Evolutionary conservation across 2,888 invertebrate genomes (phyloP), one percentile per base, ranked within the genome.

Genomic region (Agonopterix heracliana): DNA sequence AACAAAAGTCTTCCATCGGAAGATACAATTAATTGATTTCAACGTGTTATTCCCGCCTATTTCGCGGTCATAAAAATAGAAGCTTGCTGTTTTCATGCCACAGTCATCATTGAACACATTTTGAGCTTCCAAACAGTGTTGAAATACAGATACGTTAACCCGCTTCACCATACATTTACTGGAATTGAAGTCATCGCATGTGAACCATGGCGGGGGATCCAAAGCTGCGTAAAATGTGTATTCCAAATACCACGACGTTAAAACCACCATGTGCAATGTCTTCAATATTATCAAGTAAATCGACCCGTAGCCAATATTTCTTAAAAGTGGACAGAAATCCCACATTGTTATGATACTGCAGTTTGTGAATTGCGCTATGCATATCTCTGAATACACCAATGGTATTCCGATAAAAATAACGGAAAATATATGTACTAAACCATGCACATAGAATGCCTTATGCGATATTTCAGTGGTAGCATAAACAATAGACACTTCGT

Each of bases 151-250:
- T 1, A 82, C 63, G 47, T 87, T 81, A 0, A 78, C 49, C 42
- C 74, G 63, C 63, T 87, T 88, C 9, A 86, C 78, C 82, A 88
- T 85, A 60, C 87, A 87, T 54, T 70, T 74, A 9, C 58, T 49
- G 34, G 59, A 56, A 41, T 68, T 68, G 45, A 65, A 82, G n/a
- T 75, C 75, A 13, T 76, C 72, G 52, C 87, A 87, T 2, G 68
- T 63, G 44, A 68, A 71, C 87, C 87, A 87, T 0, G 87, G 85
- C 1, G 83, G 83, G 1, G 77, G 73, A 46, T 80, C 74, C 13
- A 76, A 49, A 0, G 73, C 70, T 1, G 83, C 61, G 53, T 74
- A 74, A 54, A 84, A 78, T 17, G 77, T 60, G 47, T 86, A 87
- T 52, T 76, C 64, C 36, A 83, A 60, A 56, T 80, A 82, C 84